These are phyloP conservation scores for Exocentrus adspersus DNA, from an alignment of 2,888 invertebrate genomes.

Conservation along the genomic window DNA sequence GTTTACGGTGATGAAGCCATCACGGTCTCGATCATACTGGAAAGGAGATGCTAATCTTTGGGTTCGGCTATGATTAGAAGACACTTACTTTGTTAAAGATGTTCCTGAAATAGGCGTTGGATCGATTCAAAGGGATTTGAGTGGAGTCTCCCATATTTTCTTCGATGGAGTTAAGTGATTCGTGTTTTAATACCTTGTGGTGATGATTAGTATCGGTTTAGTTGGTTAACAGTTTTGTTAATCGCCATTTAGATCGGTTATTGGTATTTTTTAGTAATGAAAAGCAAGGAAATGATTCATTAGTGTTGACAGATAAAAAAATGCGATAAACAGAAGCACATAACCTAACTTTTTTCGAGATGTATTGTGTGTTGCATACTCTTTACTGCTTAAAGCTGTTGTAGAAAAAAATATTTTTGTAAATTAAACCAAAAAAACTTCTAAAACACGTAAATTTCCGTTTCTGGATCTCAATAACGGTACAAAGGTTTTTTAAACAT, in stretches of 20 bases:
- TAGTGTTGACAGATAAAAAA: neutral
- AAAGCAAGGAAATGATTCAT: neutral
- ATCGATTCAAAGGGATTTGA: constrained; percentile 47
- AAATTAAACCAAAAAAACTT: too few relatives aligned
- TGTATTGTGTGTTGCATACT: neutral
- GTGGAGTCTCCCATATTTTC: constrained; percentile 17
- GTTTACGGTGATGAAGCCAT: constrained; percentile 74
- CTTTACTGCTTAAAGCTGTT: too few relatives aligned
- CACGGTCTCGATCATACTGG: constrained; percentile 77
- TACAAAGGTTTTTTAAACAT: too few relatives aligned
- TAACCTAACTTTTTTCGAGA: neutral
- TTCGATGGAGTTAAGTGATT: neutral
- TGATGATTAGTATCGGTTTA: neutral
- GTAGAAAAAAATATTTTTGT: too few relatives aligned
- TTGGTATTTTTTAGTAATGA: neutral
- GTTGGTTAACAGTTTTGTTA: neutral
- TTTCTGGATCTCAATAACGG: too few relatives aligned
- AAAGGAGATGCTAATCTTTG: constrained; percentile 45
- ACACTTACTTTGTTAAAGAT: constrained; percentile 52
- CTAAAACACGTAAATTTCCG: too few relatives aligned
- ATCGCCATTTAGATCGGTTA: neutral
- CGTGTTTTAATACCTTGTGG: neutral
- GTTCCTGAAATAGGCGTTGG: constrained; percentile 46
- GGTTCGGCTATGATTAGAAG: neutral
- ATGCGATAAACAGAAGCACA: neutral